A percentile compares a stretch with the other conserved stretches of the same genome.
phyloP scores from a whole-genome alignment of 35 echinoderm and acorn worm genomes.

The Acanthaster planci region DNA sequence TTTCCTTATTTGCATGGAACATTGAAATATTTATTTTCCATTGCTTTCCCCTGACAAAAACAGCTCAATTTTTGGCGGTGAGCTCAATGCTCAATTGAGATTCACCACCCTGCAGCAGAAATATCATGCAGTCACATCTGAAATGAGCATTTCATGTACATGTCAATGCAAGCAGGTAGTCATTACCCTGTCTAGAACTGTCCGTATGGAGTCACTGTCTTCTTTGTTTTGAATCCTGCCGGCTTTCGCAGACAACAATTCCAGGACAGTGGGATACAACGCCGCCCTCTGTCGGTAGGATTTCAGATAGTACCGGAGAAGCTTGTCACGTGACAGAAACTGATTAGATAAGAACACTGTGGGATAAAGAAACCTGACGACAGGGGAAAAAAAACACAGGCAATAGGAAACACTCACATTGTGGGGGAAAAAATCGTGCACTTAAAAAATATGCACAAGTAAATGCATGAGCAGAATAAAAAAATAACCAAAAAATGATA shows the following conservation, averaged over 20 bases:
- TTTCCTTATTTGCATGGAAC: too few species aligned
- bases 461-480: too few species aligned
- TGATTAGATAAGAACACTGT: constrained; percentile 31
- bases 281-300: not conserved
- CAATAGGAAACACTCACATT: not conserved
- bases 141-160: not conserved
- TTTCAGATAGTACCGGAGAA: constrained; percentile 21
- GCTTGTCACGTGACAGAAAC: constrained; percentile 30
- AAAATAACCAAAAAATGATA: too few species aligned
- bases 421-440: not conserved
- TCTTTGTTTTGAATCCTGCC: not conserved
- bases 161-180: not conserved
- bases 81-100: too few species aligned
- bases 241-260: not conserved
- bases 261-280: constrained; percentile 1
- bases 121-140: not conserved
- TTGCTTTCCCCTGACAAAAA: too few species aligned
- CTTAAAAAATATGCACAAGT: too few species aligned
- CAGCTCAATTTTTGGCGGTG: too few species aligned
- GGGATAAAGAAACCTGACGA: constrained; percentile 21
- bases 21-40: too few species aligned
- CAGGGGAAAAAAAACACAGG: not conserved
- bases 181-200: constrained; percentile 15
- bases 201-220: not conserved
- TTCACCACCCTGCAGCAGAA: not conserved